Base-by-base conservation (phyloP, 2,797 vertebrate genomes). In the Amblyraja radiata region DNA sequence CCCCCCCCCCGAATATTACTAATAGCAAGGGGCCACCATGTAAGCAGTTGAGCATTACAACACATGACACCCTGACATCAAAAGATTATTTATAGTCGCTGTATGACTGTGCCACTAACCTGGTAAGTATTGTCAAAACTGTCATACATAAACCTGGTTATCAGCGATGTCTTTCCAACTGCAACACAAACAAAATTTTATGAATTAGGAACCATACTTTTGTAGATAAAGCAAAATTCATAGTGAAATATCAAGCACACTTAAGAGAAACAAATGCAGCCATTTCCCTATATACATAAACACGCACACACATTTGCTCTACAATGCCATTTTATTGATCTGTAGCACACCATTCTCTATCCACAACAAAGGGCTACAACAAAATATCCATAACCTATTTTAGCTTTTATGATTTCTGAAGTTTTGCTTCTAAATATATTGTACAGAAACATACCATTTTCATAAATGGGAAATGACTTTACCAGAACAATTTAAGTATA, bases 81-180 rank as follows among this genome's bases (percentile, higher is more conserved):
- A 3, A 79, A 79, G 5, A 0, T 13, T 5, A 5, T 61, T 65
- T 7, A 65, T 61, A 68, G 61, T 1, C 10, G 36, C n/a, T 88
- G 9, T 13, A 2, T 63, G 18, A 32, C 21, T 68, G 7, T 16
- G 39, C 68, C 36, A 76, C 90, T 92, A 71, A 92, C 90, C 90
- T 92, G 90, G 39, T 92, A 92, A 46, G 90, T 92, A 36, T 92
- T 92, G 73, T 92, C 90, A 14, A 92, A 92, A 36, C 90, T 92
- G 90, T 92, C 90, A 76, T 92, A 92, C 90, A 92, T 92, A 54
- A 92, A 92, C 71, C 90, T 92, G 1, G 90, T 92, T 46, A 92
- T 92, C 90, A 92, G 90, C 39, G 90, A 92, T 28, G 90, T 92
- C 71, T 92, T 92, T 76, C 90, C 90, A 73, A 92, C 90, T 92